Conservation (phyloP, 2,113 vertebrate species). For the Leiothrix lutea region DNA sequence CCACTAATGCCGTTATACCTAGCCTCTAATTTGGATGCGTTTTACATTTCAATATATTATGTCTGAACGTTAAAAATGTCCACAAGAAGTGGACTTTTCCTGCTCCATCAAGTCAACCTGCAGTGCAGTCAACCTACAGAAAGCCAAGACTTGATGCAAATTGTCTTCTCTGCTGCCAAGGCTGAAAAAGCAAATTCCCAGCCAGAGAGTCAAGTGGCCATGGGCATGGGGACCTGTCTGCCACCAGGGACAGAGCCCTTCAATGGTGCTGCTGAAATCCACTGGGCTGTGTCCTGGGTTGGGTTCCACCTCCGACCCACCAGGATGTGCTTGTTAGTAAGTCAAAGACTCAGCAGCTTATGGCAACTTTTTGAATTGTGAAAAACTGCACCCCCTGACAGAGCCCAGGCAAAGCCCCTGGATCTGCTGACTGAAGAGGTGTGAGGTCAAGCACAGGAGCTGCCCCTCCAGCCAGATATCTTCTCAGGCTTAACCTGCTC, state of each 20-base stretch:
- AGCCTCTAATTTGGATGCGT: slow-evolving; percentile 49
- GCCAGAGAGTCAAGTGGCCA: fast-evolving
- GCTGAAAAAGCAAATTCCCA: background rate
- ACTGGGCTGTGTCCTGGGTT: background rate
- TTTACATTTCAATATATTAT: slow-evolving; percentile 52
- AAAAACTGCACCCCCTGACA: too few relatives aligned
- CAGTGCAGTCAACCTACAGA: background rate
- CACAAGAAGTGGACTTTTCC: background rate
- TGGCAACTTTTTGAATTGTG: background rate
- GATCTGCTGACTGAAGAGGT: background rate
- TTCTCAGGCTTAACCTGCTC: background rate
- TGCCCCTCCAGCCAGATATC: background rate
- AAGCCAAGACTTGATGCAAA: background rate
- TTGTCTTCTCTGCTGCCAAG: background rate
- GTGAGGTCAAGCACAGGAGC: background rate
- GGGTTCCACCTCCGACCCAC: background rate
- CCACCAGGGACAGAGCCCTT: background rate
- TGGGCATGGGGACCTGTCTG: background rate
- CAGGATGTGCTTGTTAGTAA: background rate
- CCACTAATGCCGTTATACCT: slow-evolving; percentile 45
- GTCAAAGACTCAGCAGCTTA: background rate
- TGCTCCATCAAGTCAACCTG: background rate
- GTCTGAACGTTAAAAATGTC: background rate
- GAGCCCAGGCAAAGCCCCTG: background rate
- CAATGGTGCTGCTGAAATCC: background rate